These are phyloP conservation scores for Falcunculus frontatus DNA, from an alignment of 2,113 vertebrate species.

Conservation along the genomic window DNA sequence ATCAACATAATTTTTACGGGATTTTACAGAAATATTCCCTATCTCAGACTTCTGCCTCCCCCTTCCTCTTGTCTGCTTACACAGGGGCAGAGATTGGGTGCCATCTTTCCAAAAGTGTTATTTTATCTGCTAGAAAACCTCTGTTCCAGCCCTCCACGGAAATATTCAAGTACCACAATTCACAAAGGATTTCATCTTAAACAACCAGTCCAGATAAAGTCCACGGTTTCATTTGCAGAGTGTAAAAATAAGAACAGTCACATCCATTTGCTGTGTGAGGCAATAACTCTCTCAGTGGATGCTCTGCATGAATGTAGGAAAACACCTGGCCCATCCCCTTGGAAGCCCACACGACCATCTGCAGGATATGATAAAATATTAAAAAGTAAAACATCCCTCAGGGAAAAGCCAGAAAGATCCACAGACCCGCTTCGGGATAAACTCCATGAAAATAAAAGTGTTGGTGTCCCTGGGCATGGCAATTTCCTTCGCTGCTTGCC, in stretches of 20 bases:
- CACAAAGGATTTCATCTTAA: background rate
- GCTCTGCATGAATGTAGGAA: background rate
- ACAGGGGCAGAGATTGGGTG: rapidly evolving
- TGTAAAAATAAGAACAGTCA: background rate
- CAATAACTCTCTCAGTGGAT: background rate
- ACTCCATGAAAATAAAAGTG: background rate
- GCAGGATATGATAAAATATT: background rate
- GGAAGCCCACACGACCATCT: background rate
- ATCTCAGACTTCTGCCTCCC: background rate
- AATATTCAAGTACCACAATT: background rate
- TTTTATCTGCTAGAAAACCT: background rate
- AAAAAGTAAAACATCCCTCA: background rate
- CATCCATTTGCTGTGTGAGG: background rate
- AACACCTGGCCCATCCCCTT: background rate
- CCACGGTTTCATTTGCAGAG: background rate
- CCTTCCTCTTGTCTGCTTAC: background rate
- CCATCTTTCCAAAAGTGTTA: background rate
- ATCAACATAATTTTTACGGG: background rate
- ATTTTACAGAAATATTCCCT: background rate
- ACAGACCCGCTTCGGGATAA: background rate
- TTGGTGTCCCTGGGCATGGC: rapidly evolving
- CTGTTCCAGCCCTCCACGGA: background rate
- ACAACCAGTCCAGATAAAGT: background rate
- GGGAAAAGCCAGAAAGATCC: background rate
- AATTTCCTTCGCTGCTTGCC: background rate